Evolutionary conservation across 2,888 invertebrate genomes (phyloP).

Genomic region (Hoplodrina ambigua): DNA sequence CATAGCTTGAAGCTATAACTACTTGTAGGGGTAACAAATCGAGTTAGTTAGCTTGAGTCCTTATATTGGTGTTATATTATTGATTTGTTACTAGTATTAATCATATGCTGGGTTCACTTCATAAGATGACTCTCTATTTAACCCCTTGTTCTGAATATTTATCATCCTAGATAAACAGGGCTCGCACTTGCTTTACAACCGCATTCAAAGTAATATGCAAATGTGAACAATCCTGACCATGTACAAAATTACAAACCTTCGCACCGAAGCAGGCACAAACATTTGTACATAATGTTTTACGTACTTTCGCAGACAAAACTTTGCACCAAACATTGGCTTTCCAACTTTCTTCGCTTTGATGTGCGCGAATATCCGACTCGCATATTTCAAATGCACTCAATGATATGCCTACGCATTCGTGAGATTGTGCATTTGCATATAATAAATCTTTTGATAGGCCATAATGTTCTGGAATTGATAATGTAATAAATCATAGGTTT

Average conservation of each 20-base stretch:
- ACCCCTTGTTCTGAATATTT: background rate
- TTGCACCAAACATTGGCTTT: constrained; percentile 56
- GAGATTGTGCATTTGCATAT: constrained; percentile 52
- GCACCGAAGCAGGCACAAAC: constrained; percentile 40
- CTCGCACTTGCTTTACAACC: constrained; percentile 20
- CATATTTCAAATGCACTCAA: constrained; percentile 53
- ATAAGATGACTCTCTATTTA: constrained; percentile 5
- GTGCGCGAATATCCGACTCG: constrained; percentile 55
- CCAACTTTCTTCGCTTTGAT: constrained; percentile 61
- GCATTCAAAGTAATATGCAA: constrained; percentile 33
- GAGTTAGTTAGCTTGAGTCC: constrained; percentile 23
- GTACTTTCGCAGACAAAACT: constrained; percentile 50
- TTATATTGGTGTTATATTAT: constrained; percentile 16
- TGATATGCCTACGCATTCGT: constrained; percentile 56
- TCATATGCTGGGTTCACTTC: constrained; percentile 12
- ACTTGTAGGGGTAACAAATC: constrained; percentile 40
- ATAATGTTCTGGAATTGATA: constrained; percentile 42
- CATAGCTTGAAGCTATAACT: constrained; percentile 41
- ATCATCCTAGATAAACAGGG: background rate
- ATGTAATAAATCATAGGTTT: constrained; percentile 49
- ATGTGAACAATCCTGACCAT: constrained; percentile 22
- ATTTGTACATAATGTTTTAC: constrained; percentile 55
- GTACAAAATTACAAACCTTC: constrained; percentile 28
- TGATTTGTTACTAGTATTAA: constrained; percentile 33
- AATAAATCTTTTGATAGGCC: constrained; percentile 46